Base-by-base conservation (phyloP, 2,797 vertebrate species). In the Rousettus madagascariensis region DNA sequence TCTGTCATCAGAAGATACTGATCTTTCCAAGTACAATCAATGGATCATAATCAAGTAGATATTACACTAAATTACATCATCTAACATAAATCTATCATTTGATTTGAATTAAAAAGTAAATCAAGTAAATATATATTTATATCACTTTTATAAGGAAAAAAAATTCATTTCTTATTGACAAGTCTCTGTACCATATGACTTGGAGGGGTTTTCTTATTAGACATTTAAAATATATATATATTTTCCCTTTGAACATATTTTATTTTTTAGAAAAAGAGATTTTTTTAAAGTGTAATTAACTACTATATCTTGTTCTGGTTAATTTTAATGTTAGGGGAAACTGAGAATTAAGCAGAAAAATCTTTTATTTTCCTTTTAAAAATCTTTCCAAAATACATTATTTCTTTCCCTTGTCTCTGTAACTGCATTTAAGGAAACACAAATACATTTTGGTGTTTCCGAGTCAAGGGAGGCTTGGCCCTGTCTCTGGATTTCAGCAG, bases 281-380 rank as follows among this genome's bases (percentile, higher is more conserved):
- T 5, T 78, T 2, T 86, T 59, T 90, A 72, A 92, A 85, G 24
- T 61, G 9, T 72, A 51, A 78, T 80, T 85, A 43, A 33, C 28
- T 41, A 33, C 19, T 86, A 4, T 83, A 36, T 3, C 43, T 88
- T 51, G 22, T 78, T 88, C 30, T 46, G 78, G 28, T 75, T 90
- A 91, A 85, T 68, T 95, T 77, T 92, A 88, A 77, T 53, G 43
- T 71, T 86, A n/a, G 66, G 20, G 28, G 41, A 36, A 95, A 78
- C 51, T 72, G 57, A 89, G 55, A 86, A 93, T 85, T 61, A 72
- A 91, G 55, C 41, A 89, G 49, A 86, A 77, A 57, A 65, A 65
- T 46, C 17, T 75, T 91, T 72, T 5, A 38, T 74, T 90, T 82
- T 82, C 43, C 59, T 85, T 85, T 85, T 66, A 8, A 78, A 83